Evolutionary conservation across 2,888 invertebrate genomes (phyloP).

Genomic region (Ennomos fuscantarius): DNA sequence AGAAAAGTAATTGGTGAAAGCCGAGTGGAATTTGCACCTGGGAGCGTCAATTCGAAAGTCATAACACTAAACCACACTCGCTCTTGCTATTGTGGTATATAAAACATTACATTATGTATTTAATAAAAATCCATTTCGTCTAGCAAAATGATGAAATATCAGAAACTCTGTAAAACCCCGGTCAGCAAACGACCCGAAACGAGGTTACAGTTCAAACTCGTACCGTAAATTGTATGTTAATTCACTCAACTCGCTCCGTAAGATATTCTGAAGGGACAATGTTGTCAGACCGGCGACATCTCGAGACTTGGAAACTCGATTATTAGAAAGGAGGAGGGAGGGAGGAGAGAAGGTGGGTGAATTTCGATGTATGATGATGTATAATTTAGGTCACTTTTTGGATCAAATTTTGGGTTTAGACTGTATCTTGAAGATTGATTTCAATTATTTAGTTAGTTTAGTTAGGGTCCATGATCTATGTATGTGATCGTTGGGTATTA

Average conservation of each 20-base stretch:
- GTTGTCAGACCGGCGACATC: constrained; percentile 67
- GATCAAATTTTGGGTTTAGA: no score
- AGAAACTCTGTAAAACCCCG: constrained; percentile 9
- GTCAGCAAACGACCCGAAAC: constrained; percentile 28
- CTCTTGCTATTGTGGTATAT: no score
- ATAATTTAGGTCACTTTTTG: neutral
- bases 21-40: no score
- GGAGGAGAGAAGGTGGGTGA: neutral
- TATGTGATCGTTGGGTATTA: no score
- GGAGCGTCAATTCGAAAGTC: no score
- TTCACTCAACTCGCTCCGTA: constrained; percentile 56
- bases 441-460: no score
- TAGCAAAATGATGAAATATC: neutral
- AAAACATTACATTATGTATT: neutral
- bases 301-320: constrained; percentile 76
- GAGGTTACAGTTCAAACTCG: constrained; percentile 41
- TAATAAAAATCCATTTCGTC: neutral
- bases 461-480: no score
- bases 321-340: constrained; percentile 55
- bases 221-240: constrained; percentile 71
- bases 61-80: no score
- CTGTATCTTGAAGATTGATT: no score
- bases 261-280: constrained; percentile 67
- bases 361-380: constrained; percentile 3
- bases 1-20: no score